Evolutionary conservation across 1,140 invertebrate species (phyloP).

Genomic region (Octopus sinensis): DNA sequence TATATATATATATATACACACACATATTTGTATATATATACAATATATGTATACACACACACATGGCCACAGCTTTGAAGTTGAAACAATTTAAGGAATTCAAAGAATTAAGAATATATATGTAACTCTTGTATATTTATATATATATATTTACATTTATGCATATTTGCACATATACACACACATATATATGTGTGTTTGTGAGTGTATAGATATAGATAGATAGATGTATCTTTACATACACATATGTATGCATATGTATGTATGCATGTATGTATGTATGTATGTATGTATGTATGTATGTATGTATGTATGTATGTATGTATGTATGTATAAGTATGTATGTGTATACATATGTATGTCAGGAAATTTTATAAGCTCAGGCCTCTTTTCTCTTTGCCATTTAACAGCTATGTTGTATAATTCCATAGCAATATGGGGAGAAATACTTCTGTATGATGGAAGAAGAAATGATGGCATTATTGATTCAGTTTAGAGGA

Average conservation of each 20-base stretch:
- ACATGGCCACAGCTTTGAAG: background rate
- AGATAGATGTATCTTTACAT: background rate
- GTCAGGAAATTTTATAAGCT: background rate
- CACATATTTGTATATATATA: background rate
- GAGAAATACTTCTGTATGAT: too few species aligned
- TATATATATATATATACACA: too few species aligned
- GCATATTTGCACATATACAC: background rate
- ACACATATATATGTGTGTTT: background rate
- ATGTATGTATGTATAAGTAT: background rate
- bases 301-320: background rate
- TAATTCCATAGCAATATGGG: background rate
- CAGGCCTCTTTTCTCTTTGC: background rate
- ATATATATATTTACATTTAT: background rate
- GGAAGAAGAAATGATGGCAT: too few species aligned
- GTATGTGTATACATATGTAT: background rate
- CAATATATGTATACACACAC: background rate
- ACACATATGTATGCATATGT: background rate
- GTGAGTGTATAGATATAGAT: background rate
- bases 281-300: background rate
- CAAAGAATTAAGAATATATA: too few species aligned
- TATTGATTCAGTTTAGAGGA: too few species aligned
- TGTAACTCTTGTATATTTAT: background rate
- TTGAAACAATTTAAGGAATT: too few species aligned
- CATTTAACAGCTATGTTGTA: background rate
- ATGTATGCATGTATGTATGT: background rate